Percentiles rank a stretch among this genome's conserved stretches.
Evolutionary conservation across 92 coral and sea anemone species (phyloP).

Genomic region (Pocillopora meandrina): DNA sequence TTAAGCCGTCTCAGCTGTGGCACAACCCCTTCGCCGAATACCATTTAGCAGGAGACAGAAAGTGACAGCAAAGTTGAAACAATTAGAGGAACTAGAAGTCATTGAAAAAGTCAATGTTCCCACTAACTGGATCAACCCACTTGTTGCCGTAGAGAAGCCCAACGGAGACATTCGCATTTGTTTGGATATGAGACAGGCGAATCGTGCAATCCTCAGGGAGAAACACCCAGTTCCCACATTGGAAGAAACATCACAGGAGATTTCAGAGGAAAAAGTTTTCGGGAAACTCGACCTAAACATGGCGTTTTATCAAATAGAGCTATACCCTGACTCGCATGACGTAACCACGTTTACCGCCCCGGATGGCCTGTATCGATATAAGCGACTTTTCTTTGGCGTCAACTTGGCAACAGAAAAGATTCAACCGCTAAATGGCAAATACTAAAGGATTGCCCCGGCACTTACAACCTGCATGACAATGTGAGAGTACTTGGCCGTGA

Average conservation of each 20-base stretch:
- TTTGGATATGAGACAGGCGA: constrained; percentile 69
- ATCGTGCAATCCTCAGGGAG: constrained; percentile 57
- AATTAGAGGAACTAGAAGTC: constrained; percentile 52
- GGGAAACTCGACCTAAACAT: constrained; percentile 56
- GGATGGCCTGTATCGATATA: constrained; percentile 36
- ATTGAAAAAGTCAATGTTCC: constrained; percentile 47
- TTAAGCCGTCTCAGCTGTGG: constrained; percentile 43
- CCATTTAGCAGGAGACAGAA: constrained; percentile 47
- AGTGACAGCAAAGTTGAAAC: constrained; percentile 47
- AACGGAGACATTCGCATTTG: constrained; percentile 58
- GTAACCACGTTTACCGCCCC: constrained; percentile 71
- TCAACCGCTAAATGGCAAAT: constrained; percentile 54
- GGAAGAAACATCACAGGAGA: constrained; percentile 67
- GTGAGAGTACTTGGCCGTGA: constrained; percentile 39
- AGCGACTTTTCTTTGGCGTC: neutral
- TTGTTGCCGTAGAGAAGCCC: constrained; percentile 60
- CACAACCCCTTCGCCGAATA: constrained; percentile 35
- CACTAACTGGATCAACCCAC: constrained; percentile 58
- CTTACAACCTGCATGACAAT: constrained; percentile 58
- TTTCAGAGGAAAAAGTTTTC: constrained; percentile 59
- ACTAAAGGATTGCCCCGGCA: constrained; percentile 57
- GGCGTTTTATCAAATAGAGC: constrained; percentile 56
- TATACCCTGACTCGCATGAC: constrained; percentile 68
- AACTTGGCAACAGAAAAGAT: constrained; percentile 12
- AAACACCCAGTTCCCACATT: constrained; percentile 67